These are phyloP conservation scores for Malthinus seriepunctatus DNA, from an alignment of 2,888 invertebrate genomes.

Conservation along the genomic window DNA sequence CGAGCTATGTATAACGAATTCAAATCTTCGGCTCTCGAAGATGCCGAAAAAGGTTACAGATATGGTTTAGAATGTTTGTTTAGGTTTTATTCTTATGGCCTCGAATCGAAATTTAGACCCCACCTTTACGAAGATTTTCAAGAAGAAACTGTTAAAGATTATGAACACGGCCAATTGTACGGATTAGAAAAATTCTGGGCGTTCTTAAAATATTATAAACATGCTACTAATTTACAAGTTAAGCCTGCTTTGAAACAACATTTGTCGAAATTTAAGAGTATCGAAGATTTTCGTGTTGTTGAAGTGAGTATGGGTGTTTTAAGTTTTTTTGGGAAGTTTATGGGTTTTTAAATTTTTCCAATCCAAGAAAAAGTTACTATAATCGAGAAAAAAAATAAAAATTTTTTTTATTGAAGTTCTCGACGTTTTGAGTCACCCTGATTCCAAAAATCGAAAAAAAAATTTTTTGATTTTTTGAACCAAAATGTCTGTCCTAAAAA, in stretches of 20 bases:
- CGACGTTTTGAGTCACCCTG: too few species aligned
- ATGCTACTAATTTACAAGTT: slow-evolving; percentile 73
- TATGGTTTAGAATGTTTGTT: slow-evolving; percentile 87
- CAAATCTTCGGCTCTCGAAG: slow-evolving; percentile 87
- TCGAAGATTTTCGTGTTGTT: slow-evolving; percentile 86
- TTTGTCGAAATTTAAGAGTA: slow-evolving; percentile 79
- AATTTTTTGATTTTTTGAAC: background rate
- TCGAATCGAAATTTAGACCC: slow-evolving; percentile 95
- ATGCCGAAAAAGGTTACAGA: slow-evolving; percentile 87
- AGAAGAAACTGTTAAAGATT: slow-evolving; percentile 86
- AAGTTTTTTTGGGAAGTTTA: background rate
- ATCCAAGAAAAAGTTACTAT: too few species aligned
- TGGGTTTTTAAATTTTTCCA: background rate
- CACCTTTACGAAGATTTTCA: slow-evolving; percentile 96
- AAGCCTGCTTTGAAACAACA: slow-evolving; percentile 73
- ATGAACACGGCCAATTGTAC: slow-evolving; percentile 92
- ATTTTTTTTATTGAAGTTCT: too few species aligned
- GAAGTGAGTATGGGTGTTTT: slow-evolving; percentile 58
- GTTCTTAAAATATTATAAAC: slow-evolving; percentile 94
- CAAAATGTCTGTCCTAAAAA: background rate
- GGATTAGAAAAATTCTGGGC: slow-evolving; percentile 99
- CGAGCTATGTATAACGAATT: slow-evolving; percentile 98
- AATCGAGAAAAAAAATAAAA: too few species aligned
- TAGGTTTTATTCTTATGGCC: slow-evolving; percentile 96
- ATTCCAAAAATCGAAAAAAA: too few species aligned